Conservation (phyloP, 2,797 vertebrate genomes). For the Notoglanidium macrostoma region DNA sequence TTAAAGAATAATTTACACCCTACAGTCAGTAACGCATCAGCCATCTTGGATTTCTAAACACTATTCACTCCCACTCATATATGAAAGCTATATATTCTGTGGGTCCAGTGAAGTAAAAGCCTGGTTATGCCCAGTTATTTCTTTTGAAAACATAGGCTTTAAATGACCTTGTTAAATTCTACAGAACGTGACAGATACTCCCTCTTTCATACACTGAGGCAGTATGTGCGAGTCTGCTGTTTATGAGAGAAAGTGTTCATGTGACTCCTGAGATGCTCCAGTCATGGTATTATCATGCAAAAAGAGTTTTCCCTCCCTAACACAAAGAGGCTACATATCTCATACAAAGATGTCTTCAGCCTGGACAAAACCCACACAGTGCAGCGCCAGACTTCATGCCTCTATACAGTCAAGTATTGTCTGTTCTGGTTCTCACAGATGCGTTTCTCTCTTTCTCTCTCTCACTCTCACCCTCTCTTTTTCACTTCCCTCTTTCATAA, state of each 20-base stretch:
- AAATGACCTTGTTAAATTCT: conserved; percentile 13
- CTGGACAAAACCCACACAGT: conserved; percentile 57
- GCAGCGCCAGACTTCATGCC: conserved; percentile 54
- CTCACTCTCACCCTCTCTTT: background rate
- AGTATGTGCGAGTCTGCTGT: conserved; percentile 69
- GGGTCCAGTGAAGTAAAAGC: background rate
- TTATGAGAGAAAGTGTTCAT: conserved; percentile 77
- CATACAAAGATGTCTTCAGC: conserved; percentile 79
- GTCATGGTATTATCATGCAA: conserved; percentile 89
- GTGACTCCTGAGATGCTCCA: conserved; percentile 77
- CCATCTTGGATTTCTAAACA: too few species aligned
- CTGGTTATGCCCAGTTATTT: background rate
- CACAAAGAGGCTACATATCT: conserved; percentile 85
- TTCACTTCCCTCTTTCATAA: conserved; percentile 38
- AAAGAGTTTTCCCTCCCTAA: conserved; percentile 69
- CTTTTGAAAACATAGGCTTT: background rate
- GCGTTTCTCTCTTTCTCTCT: conserved; percentile 24
- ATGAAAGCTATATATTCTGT: background rate
- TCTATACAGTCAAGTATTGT: conserved; percentile 75
- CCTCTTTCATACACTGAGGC: conserved; percentile 21
- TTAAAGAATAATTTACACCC: background rate
- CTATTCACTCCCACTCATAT: background rate
- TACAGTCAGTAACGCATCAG: background rate
- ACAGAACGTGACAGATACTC: background rate
- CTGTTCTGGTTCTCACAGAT: conserved; percentile 54